Evolutionary conservation across 1,140 invertebrate species (phyloP).

Genomic region (Calliopsis andreniformis): DNA sequence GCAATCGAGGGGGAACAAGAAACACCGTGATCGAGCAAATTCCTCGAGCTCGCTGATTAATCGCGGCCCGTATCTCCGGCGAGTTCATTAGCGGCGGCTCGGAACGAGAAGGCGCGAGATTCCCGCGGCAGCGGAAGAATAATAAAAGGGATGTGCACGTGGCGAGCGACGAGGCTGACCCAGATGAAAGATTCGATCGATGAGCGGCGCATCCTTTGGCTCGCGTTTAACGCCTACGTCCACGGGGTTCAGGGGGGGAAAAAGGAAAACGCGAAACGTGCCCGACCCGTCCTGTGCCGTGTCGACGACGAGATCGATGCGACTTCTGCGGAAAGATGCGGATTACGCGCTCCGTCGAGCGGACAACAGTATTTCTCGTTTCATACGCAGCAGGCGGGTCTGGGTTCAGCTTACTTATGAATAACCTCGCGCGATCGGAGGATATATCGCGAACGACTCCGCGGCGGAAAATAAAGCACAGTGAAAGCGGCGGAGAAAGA

Average conservation of each 20-base stretch:
- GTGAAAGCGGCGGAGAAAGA: too few species aligned
- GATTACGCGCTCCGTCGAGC: slow-evolving; percentile 48
- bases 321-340: slow-evolving; percentile 18
- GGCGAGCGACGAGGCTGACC: slow-evolving; percentile 23
- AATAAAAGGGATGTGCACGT: slow-evolving; percentile 39
- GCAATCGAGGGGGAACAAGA: not conserved
- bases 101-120: not conserved
- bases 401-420: too few species aligned
- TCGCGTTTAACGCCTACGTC: slow-evolving; percentile 34
- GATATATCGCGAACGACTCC: not conserved
- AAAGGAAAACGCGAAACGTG: slow-evolving; percentile 15
- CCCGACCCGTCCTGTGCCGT: not conserved
- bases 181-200: slow-evolving; percentile 51
- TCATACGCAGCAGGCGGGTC: slow-evolving; percentile 4
- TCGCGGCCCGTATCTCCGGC: slow-evolving; percentile 25
- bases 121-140: not conserved
- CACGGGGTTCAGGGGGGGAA: not conserved
- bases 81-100: slow-evolving; percentile 32
- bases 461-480: too few species aligned
- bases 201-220: slow-evolving; percentile 37
- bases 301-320: slow-evolving; percentile 23
- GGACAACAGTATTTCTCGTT: slow-evolving; percentile 26
- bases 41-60: slow-evolving; percentile 37
- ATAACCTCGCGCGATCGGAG: not conserved
- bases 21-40: slow-evolving; percentile 2